Conservation (phyloP, 2,888 invertebrate genomes). For the Callinectes sapidus region DNA sequence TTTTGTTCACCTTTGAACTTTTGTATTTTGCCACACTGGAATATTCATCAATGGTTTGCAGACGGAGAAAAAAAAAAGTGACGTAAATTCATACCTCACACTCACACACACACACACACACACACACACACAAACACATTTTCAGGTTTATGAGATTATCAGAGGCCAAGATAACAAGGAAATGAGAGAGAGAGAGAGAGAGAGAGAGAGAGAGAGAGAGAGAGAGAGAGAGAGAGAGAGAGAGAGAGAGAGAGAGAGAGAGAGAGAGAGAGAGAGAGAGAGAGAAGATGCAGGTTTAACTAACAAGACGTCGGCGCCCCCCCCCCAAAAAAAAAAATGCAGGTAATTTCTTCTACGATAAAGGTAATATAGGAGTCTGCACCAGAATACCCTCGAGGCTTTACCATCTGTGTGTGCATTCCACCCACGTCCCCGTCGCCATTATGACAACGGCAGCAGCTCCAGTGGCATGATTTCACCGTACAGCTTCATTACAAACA, state of each 20-base stretch:
- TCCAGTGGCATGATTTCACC: not conserved
- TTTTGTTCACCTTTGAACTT: not conserved
- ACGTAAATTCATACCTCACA: no score
- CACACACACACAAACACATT: not conserved
- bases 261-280: not conserved
- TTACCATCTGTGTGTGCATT: not conserved
- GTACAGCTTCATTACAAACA: not conserved
- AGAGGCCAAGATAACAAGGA: not conserved
- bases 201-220: not conserved
- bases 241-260: conserved; percentile 4
- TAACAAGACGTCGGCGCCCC: not conserved
- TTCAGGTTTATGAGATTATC: not conserved
- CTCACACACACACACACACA: not conserved
- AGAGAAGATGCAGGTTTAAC: not conserved
- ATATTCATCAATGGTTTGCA: not conserved
- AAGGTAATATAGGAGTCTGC: not conserved
- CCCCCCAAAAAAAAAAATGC: not conserved
- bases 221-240: conserved; percentile 1
- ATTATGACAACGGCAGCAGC: not conserved
- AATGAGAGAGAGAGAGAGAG: not conserved
- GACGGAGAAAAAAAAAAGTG: no score
- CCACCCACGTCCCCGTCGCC: not conserved
- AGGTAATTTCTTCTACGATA: not conserved
- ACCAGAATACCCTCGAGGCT: not conserved
- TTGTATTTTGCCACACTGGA: not conserved